These are phyloP conservation scores for Apodemus sylvaticus DNA, from an alignment of 2,113 vertebrate genomes.

Conservation along the genomic window DNA sequence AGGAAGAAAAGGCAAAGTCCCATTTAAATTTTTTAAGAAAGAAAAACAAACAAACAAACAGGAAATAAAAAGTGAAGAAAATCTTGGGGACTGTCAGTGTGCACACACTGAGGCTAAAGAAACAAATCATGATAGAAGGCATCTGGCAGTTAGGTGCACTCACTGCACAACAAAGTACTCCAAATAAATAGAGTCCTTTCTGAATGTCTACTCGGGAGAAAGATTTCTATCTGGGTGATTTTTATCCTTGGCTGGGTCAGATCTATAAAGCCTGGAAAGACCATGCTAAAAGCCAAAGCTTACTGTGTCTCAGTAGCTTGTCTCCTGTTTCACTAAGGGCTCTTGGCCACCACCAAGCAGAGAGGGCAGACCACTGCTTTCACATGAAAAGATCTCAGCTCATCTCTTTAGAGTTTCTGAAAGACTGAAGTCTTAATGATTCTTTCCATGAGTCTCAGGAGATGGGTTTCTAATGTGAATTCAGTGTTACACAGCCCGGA, in stretches of 20 bases:
- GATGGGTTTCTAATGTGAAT: constrained; percentile 54
- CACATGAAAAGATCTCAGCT: neutral
- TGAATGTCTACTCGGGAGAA: constrained; percentile 26
- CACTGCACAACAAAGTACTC: neutral
- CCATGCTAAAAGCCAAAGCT: neutral
- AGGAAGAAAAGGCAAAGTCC: constrained; percentile 11
- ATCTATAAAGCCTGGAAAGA: neutral
- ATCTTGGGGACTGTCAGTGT: neutral
- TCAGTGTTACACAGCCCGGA: neutral
- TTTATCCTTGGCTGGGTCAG: neutral
- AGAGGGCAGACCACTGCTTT: neutral
- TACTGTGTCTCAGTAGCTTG: neutral
- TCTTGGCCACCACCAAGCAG: neutral
- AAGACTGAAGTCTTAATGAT: neutral
- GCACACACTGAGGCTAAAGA: neutral
- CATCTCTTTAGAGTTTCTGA: neutral
- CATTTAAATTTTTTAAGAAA: neutral
- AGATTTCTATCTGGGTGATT: neutral
- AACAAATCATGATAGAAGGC: neutral
- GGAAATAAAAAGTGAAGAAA: neutral
- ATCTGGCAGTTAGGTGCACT: neutral
- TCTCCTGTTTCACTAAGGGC: neutral
- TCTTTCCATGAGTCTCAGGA: constrained; percentile 6
- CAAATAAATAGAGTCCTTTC: constrained; percentile 6
- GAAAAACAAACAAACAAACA: neutral